A percentile compares a stretch with the other conserved stretches of the same genome.
Conservation (phyloP, 2,797 vertebrate species). For the Muscicapa striata region DNA sequence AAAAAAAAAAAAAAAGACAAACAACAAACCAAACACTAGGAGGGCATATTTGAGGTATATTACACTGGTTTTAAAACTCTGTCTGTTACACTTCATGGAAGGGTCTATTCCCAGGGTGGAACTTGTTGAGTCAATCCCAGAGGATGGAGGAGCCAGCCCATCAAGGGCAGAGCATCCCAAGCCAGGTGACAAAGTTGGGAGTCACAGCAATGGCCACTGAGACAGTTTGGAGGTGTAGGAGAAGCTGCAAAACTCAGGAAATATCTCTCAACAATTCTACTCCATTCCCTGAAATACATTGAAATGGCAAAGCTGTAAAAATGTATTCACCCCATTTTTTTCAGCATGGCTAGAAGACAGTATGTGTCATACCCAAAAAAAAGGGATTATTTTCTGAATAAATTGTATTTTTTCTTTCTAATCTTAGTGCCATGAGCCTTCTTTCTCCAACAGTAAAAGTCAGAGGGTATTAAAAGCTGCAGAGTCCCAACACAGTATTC, state of each 20-base stretch:
- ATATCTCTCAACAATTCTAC: neutral
- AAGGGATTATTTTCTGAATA: neutral
- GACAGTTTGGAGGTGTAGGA: neutral
- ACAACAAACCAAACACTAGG: neutral
- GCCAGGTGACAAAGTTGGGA: neutral
- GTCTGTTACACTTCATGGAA: neutral
- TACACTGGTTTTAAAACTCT: neutral
- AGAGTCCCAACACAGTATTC: neutral
- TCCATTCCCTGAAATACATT: neutral
- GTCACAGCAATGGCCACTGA: neutral
- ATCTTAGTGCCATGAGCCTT: neutral
- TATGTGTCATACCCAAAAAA: accelerated
- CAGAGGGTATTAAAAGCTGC: neutral
- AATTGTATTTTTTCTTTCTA: neutral
- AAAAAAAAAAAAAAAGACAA: too few relatives aligned
- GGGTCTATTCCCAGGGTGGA: neutral
- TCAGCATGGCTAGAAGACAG: neutral
- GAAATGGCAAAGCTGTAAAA: neutral
- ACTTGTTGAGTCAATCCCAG: neutral
- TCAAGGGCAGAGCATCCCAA: neutral
- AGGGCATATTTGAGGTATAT: neutral
- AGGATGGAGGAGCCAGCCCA: neutral
- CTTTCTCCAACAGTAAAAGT: neutral
- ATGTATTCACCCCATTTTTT: neutral
- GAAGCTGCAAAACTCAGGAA: neutral